Conservation (phyloP, 2,113 vertebrate species). For the Hippocampus zosterae region DNA sequence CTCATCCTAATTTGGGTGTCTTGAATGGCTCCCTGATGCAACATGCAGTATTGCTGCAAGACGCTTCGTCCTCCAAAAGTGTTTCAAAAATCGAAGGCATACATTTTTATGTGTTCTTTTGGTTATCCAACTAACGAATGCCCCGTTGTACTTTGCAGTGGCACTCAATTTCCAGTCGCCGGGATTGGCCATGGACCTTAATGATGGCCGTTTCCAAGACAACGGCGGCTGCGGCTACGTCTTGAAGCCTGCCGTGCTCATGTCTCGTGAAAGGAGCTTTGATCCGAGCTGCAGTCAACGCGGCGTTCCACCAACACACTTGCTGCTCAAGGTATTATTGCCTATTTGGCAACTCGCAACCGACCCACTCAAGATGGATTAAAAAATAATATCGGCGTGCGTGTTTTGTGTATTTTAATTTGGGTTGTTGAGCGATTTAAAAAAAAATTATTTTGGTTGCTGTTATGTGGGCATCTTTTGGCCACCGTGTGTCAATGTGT, state of each 20-base stretch:
- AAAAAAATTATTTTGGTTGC: too few relatives aligned
- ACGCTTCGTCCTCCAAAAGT: slow-evolving; percentile 19
- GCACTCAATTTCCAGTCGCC: slow-evolving; percentile 86
- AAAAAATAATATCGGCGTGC: too few relatives aligned
- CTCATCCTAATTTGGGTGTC: slow-evolving; percentile 20
- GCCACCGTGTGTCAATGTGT: too few relatives aligned
- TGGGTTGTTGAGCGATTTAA: too few relatives aligned
- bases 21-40: slow-evolving; percentile 34
- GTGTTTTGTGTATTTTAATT: too few relatives aligned
- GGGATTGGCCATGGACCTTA: slow-evolving; percentile 79
- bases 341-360: neutral
- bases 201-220: slow-evolving; percentile 83
- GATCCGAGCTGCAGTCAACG: slow-evolving; percentile 53
- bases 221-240: slow-evolving; percentile 84
- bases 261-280: slow-evolving; percentile 53
- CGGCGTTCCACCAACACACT: slow-evolving; percentile 53
- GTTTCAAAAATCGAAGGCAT: slow-evolving; percentile 9
- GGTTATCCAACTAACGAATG: neutral
- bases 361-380: too few relatives aligned
- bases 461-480: too few relatives aligned
- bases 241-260: slow-evolving; percentile 79
- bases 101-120: slow-evolving; percentile 18
- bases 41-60: slow-evolving; percentile 24
- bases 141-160: slow-evolving; percentile 66
- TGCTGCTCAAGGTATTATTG: slow-evolving; percentile 65